Conservation (phyloP, 2,888 invertebrate genomes). For the Macrosoma leucophasiata region DNA sequence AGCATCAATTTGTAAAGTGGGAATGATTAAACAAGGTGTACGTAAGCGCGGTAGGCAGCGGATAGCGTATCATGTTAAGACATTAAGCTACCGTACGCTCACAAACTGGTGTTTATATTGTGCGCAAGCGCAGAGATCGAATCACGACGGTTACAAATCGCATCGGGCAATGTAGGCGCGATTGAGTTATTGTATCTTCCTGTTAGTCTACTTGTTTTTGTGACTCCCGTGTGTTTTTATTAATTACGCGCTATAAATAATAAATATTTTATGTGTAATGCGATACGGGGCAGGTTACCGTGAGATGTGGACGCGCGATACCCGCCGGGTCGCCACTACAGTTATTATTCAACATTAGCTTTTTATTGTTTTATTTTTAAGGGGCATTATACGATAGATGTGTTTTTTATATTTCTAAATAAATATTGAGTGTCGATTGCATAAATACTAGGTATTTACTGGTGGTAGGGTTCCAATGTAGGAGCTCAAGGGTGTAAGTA, state of each 20-base stretch:
- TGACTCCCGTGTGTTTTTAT: constrained; percentile 71
- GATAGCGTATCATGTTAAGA: constrained; percentile 60
- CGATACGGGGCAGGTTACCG: constrained; percentile 57
- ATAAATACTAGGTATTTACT: neutral
- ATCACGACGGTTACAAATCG: constrained; percentile 73
- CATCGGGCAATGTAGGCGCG: constrained; percentile 53
- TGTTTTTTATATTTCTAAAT: constrained; percentile 7
- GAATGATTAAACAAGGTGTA: constrained; percentile 39
- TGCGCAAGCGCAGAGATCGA: constrained; percentile 54
- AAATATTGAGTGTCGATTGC: neutral
- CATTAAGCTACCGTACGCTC: constrained; percentile 59
- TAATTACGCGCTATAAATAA: constrained; percentile 74
- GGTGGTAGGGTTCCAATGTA: too few relatives aligned
- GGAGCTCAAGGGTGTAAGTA: too few relatives aligned
- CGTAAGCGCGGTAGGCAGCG: constrained; percentile 50
- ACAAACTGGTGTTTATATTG: constrained; percentile 48
- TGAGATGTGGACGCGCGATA: constrained; percentile 59
- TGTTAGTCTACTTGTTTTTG: constrained; percentile 74
- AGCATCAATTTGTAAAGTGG: too few relatives aligned
- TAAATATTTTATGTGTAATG: constrained; percentile 73
- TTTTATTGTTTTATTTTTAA: constrained; percentile 51
- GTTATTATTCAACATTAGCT: constrained; percentile 62
- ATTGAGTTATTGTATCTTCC: constrained; percentile 76
- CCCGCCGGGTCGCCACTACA: constrained; percentile 44
- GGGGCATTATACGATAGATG: constrained; percentile 9